Evolutionary conservation across 2,888 invertebrate genomes (phyloP), one percentile per base, ranked within the genome.

Genomic region (Rhamnusium bicolor): DNA sequence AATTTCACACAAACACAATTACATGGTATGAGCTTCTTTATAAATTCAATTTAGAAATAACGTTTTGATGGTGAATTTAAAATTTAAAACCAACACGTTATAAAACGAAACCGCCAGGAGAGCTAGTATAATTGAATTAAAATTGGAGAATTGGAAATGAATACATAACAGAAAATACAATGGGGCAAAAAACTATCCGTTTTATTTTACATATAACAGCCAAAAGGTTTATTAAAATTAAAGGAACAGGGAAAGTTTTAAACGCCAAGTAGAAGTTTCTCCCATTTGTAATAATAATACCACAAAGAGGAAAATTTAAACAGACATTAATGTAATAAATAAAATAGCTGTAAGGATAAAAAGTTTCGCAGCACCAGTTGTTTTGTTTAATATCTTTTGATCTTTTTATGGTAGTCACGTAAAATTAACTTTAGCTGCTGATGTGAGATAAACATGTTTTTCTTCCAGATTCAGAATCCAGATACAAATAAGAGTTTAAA

Each of bases 1-100:
- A 66, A 51, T 66, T 66, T 51, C 54, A 46, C 46, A 29, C 46
- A 49, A 51, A 29, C 6, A 32, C 32, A 46, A 46, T 29, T 32
- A 16, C 32, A 32, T 10, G 32, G 10, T 32, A 32, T 32, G 32
- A 32, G 32, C 40, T n/a, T 40, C 40, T 40, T 40, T 14, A 40
- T 40, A 40, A 40, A 40, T 40, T n/a, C 40, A 40, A 40, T 40
- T 40, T 40, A 40, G 40, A 4, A n/a, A 40, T 40, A 40, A 40
- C 40, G 12, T 40, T 40, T n/a, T 3, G 12, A 12, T 40, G 40
- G n/a, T n/a, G n/a, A 40, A n/a, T 40, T 40, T 40, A n/a, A n/a
- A n/a, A 40, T 40, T 40, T 40, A 40, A 40, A 40, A 40, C 4
- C 2, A 40, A 40, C 40, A 40, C n/a, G 40, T 10, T 40, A n/a